Evolutionary conservation across 2,113 vertebrate species (phyloP).

Genomic region (Ramphastos sulfuratus): DNA sequence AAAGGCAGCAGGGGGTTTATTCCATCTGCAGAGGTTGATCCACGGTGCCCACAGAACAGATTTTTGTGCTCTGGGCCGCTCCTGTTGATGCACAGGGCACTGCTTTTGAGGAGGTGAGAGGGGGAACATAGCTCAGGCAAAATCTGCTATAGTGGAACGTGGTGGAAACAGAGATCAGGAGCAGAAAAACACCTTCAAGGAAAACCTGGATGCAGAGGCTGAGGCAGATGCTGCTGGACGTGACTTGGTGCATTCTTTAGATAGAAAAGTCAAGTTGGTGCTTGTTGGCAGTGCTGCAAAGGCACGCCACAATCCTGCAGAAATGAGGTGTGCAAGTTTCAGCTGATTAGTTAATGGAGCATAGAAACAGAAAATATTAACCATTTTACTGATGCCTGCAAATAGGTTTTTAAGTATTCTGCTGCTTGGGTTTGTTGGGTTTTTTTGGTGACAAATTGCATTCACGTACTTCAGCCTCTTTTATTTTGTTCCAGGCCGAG

Average conservation of each 20-base stretch:
- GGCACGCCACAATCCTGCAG: conserved; percentile 32
- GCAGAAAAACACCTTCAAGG: not conserved
- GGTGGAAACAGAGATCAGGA: not conserved
- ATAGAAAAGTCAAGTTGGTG: conserved; percentile 38
- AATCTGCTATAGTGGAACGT: not conserved
- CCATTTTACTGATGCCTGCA: not conserved
- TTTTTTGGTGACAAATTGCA: not conserved
- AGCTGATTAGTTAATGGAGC: conserved; percentile 23
- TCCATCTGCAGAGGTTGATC: fast-evolving
- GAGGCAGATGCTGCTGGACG: not conserved
- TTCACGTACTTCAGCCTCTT: fast-evolving
- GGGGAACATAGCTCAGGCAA: fast-evolving
- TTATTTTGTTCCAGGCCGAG: not conserved
- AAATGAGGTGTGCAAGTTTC: conserved; percentile 43
- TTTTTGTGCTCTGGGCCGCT: not conserved
- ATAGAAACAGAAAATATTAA: not conserved
- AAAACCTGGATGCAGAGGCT: not conserved
- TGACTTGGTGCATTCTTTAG: conserved; percentile 16
- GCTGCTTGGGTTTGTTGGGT: not conserved
- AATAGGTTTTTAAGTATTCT: not conserved
- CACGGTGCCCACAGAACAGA: fast-evolving
- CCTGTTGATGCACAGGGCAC: fast-evolving
- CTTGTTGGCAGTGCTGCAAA: not conserved
- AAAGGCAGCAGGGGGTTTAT: fast-evolving
- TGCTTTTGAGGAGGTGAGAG: not conserved